Percentiles rank a stretch among this genome's conserved stretches.
phyloP scores from a whole-genome alignment of 2,888 invertebrate genomes.

The Dynastes maya region DNA sequence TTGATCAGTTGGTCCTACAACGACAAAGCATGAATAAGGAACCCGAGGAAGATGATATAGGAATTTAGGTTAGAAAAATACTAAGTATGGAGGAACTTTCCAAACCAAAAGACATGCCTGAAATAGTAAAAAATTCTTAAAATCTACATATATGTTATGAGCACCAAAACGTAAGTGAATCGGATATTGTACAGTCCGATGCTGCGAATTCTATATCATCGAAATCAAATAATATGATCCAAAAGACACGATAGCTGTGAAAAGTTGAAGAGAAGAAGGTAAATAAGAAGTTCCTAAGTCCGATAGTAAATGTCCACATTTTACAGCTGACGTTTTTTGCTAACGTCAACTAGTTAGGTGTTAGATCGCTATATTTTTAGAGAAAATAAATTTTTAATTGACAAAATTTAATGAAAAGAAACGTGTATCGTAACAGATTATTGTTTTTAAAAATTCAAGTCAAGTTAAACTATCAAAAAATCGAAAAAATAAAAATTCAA shows the following conservation, averaged over 20 bases:
- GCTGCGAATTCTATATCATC: slow-evolving; percentile 53
- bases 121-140: slow-evolving; percentile 67
- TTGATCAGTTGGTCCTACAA: slow-evolving; percentile 79
- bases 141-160: slow-evolving; percentile 53
- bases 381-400: too few species aligned
- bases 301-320: too few species aligned
- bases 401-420: too few species aligned
- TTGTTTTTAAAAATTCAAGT: too few species aligned
- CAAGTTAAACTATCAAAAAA: too few species aligned
- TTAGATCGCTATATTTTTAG: too few species aligned
- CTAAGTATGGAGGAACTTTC: slow-evolving; percentile 68
- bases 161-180: slow-evolving; percentile 57
- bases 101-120: slow-evolving; percentile 69
- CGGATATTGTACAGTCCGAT: slow-evolving; percentile 56
- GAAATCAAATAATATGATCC: slow-evolving; percentile 65
- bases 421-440: too few species aligned
- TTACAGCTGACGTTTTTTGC: too few species aligned
- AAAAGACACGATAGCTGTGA: slow-evolving; percentile 56
- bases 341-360: too few species aligned
- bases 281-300: slow-evolving; percentile 62
- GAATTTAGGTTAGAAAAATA: slow-evolving; percentile 66
- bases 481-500: too few species aligned
- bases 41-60: slow-evolving; percentile 66
- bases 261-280: slow-evolving; percentile 64
- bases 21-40: slow-evolving; percentile 65